A percentile compares a stretch with the other conserved stretches of the same genome.
These are phyloP conservation scores for Palythoa grandiflora DNA, from an alignment of 92 coral and sea anemone species.

Conservation along the genomic window DNA sequence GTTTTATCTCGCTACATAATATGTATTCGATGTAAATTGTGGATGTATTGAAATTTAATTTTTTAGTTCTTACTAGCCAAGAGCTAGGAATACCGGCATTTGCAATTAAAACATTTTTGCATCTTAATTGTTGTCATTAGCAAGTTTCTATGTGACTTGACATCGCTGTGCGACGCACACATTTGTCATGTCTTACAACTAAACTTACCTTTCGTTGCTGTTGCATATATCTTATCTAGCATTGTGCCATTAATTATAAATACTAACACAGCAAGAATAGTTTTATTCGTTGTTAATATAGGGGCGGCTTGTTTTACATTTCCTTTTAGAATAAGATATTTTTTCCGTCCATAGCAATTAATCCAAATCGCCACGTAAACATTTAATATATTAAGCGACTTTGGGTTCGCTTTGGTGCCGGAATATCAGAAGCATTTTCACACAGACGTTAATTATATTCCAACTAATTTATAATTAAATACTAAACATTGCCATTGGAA, in stretches of 20 bases:
- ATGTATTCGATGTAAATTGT: background rate
- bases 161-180: conserved; percentile 14
- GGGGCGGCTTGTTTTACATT: background rate
- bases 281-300: background rate
- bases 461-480: too few species aligned
- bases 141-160: background rate
- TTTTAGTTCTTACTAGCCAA: background rate
- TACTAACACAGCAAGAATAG: background rate
- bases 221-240: background rate
- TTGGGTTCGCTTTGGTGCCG: too few species aligned
- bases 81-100: background rate
- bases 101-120: background rate
- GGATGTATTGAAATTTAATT: background rate
- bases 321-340: too few species aligned
- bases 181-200: too few species aligned
- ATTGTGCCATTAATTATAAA: background rate
- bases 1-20: background rate
- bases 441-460: too few species aligned
- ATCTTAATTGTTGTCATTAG: background rate
- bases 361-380: too few species aligned
- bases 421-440: too few species aligned
- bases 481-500: too few species aligned
- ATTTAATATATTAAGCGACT: too few species aligned
- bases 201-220: background rate
- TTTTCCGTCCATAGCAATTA: too few species aligned